Evolutionary conservation across 2,888 invertebrate species (phyloP), one percentile per base, ranked within the genome.

Genomic region (Napeogenes inachia): DNA sequence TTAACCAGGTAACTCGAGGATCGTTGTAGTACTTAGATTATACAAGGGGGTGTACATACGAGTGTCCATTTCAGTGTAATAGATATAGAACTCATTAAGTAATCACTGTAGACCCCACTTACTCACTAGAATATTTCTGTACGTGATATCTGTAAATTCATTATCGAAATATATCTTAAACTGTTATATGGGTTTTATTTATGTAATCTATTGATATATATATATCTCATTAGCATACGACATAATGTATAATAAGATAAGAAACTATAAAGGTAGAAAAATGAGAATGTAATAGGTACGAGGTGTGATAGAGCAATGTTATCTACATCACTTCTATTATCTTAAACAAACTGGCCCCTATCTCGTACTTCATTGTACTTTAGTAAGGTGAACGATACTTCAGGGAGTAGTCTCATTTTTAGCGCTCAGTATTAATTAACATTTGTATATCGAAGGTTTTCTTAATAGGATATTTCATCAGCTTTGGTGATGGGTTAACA

Each of bases 101-200:
- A 60, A 54, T 60, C 59, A 62, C 45, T 66, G 68, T 71, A 71
- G 69, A 65, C 73, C 72, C 73, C 73, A 73, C 71, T 65, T 64
- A 73, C 71, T 71, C 73, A 75, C 76, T 82, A 80, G 76, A 74
- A 74, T 81, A 80, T 78, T 81, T 75, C 76, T 75, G 75, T 77
- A 81, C 77, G 84, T 88, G 84, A 86, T 88, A 86, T 84, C 77
- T 89, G 87, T 86, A 87, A 83, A 84, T 79, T 84, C 85, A 86
- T 85, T 81, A 77, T 83, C 81, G 80, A 82, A 89, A 90, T 89
- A 90, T 87, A 90, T 87, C 87, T 87, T 89, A 87, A 81, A 82
- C 79, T 83, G 85, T 89, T 87, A 73, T 84, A 75, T 82, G 83
- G 79, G 85, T 89, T 90, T 90, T 87, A 88, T 89, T 89, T 88